Evolutionary conservation across 2,113 vertebrate species (phyloP), one percentile per base, ranked within the genome.

Genomic region (Trogon melanurus): DNA sequence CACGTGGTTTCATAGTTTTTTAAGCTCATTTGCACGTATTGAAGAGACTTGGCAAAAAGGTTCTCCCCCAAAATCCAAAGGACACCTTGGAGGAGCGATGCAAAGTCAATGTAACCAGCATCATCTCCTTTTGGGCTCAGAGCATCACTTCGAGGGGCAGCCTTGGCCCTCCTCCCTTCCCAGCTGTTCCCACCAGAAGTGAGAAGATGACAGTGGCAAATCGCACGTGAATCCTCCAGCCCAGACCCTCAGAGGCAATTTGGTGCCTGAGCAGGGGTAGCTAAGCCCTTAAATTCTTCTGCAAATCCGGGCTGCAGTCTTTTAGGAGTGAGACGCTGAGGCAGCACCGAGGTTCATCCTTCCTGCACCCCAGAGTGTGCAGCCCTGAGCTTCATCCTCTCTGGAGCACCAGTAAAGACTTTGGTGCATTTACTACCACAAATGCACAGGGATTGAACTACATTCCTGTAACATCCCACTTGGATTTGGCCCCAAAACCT

Each of bases 101-200:
- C 79, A 51, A 29, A 47, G 38, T n/a, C 17, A 66, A 2, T 1
- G 41, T 41, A 41, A 1, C 5, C 79, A 34, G 3, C 66, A 44
- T 41, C 41, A 29, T 27, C 26, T 75, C n/a, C 32, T 34, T 26
- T 32, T 1, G 1, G 47, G 32, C 16, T 66, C 34, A 2, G 57
- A 50, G 30, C 62, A 18, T 6, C 8, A 0, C 66, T 30, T n/a
- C 0, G 0, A 38, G 36, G 20, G n/a, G 41, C 56, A 19, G 2
- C 29, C 51, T 23, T 7, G 0, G 14, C 34, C 45, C 41, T 47
- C 79, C 71, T 76, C 71, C 13, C 1, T 21, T 26, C 44, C 26
- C 61, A 27, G n/a, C 8, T 30, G 4, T 18, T 62, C 45, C 18
- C 62, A 29, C 14, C 11, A 29, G 57, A 65, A 62, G 20, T 7